Base-by-base conservation (phyloP, 2,113 vertebrate species). In the Pterophyllum scalare region DNA sequence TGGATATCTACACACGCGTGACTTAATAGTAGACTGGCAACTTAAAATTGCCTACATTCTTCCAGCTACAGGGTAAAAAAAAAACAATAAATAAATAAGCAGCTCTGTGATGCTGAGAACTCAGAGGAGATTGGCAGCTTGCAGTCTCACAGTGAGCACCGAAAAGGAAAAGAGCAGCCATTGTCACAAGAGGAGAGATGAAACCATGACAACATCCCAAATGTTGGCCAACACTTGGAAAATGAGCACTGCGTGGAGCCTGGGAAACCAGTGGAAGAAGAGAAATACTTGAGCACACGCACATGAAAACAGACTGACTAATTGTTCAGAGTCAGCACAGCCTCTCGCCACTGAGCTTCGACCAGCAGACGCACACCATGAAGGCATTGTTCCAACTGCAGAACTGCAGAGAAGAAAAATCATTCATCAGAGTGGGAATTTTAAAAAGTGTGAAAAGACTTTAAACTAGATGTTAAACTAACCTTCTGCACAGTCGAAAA, bases 201-300 rank as follows among this genome's bases (percentile, higher is more conserved):
- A 93, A 95, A 94, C 94, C 95, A 94, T 95, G 95, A 92, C 93
- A 95, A 95, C 94, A 15, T 70, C 82, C 88, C 52, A 88, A 83
- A 80, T 89, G 91, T 86, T 93, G 90, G 85, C 77, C 87, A 85
- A 88, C 89, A 93, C 88, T 88, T 62, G 46, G 88, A 88, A 91
- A 92, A 93, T 20, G 86, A 92, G 89, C 61, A 65, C 90, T 56
- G 90, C 83, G 40, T 65, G 87, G 86, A 91, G 85, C 77, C 89
- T 92, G 88, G 86, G 86, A 89, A 83, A 59, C 6, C 84, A 70
- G 64, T n/a, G 81, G 9, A 80, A 65, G 59, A 52, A 60, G 28
- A 78, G 31, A 24, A 81, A 59, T 4, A 35, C 67, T 38, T 80
- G 75, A 77, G 49, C 85, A 88, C 85, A 59, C 86, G 83, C 61